phyloP scores from a whole-genome alignment of 2,888 invertebrate genomes.

The Oscheius sp. region DNA sequence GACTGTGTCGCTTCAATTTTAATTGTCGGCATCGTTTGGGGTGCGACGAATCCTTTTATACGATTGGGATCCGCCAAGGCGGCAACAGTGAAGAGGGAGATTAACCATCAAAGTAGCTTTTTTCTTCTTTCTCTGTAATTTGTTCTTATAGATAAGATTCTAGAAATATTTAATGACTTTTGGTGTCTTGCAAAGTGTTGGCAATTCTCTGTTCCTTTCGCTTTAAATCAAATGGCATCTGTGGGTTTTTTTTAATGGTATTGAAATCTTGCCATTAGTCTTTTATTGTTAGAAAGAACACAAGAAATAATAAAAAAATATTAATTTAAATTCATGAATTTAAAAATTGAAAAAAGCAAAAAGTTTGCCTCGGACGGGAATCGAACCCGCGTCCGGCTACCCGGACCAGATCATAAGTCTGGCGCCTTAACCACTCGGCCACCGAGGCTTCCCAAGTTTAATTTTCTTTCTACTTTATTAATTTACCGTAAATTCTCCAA shows the following conservation, averaged over 20 bases:
- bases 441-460: too few relatives aligned
- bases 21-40: constrained; percentile 46
- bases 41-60: constrained; percentile 51
- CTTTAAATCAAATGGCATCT: constrained; percentile 42
- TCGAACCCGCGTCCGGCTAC: too few relatives aligned
- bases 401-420: too few relatives aligned
- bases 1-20: constrained; percentile 37
- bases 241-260: constrained; percentile 34
- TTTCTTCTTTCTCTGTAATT: neutral
- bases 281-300: too few relatives aligned
- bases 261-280: too few relatives aligned
- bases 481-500: too few relatives aligned
- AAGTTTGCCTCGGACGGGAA: too few relatives aligned
- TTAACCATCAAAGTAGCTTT: neutral
- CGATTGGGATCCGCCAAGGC: constrained; percentile 35
- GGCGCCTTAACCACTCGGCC: too few relatives aligned
- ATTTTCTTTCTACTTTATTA: too few relatives aligned
- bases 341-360: too few relatives aligned
- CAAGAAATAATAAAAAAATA: too few relatives aligned
- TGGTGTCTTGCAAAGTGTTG: constrained; percentile 35
- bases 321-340: too few relatives aligned
- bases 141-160: constrained; percentile 4
- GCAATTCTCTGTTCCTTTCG: constrained; percentile 44
- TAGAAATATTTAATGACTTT: constrained; percentile 24
- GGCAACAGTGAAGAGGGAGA: neutral